Conservation (phyloP, 2,113 vertebrate genomes). For the Cyprinus carpio region DNA sequence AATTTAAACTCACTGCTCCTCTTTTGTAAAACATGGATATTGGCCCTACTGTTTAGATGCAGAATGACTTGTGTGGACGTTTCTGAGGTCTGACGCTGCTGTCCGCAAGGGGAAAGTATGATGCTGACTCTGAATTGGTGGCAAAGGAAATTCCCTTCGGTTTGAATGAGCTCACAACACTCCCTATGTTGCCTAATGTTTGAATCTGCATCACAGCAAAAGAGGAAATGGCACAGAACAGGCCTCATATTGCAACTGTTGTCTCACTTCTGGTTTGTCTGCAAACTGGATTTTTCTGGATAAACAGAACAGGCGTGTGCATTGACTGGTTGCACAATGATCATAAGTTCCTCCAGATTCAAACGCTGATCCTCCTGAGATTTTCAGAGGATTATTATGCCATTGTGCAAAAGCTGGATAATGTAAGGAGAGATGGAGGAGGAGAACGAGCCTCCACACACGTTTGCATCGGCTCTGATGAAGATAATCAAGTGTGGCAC, state of each 20-base stretch:
- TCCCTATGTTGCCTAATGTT: not conserved
- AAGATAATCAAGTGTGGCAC: conserved; percentile 2
- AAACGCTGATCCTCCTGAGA: not conserved
- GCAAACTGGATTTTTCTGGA: not conserved
- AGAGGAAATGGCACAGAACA: not conserved
- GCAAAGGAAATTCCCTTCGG: not conserved
- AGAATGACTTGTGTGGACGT: not conserved
- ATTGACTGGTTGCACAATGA: not conserved
- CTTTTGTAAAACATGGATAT: not conserved
- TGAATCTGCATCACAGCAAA: not conserved
- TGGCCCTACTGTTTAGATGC: not conserved
- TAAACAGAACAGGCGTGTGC: not conserved
- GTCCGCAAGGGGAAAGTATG: not conserved
- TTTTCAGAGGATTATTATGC: not conserved
- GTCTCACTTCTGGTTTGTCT: conserved; percentile 23
- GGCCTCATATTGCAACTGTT: conserved; percentile 7
- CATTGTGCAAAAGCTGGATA: not conserved
- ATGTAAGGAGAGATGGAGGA: not conserved
- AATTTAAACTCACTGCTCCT: not conserved
- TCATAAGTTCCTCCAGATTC: not conserved
- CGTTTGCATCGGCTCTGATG: not conserved
- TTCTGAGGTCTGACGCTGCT: not conserved
- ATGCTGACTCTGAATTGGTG: not conserved
- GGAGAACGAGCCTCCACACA: not conserved
- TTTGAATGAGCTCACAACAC: not conserved